Percentiles rank a stretch among this genome's conserved stretches.
phyloP scores from a whole-genome alignment of 2,797 vertebrate species.

The Brachymystax lenok region DNA sequence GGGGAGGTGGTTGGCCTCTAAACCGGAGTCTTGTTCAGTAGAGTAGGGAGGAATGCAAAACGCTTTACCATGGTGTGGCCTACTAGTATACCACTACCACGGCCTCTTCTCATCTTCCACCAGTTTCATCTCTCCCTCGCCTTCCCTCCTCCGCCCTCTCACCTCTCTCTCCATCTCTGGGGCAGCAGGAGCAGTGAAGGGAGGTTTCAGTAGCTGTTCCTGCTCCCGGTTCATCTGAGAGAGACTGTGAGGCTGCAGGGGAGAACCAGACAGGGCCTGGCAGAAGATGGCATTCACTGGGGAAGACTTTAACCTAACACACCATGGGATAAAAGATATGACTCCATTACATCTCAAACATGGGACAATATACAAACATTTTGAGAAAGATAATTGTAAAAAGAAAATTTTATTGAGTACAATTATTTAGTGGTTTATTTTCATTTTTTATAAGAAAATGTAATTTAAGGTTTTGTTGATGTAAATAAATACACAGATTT shows the following conservation, averaged over 20 bases:
- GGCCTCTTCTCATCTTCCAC: not conserved
- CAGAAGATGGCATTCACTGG: conserved; percentile 97
- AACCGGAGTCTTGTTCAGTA: not conserved
- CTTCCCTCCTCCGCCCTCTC: conserved; percentile 21
- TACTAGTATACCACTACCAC: not conserved
- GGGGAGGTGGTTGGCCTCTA: not conserved
- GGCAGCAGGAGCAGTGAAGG: conserved; percentile 71
- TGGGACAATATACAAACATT: too few relatives aligned
- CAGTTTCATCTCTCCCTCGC: too few relatives aligned
- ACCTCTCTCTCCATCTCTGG: conserved; percentile 60
- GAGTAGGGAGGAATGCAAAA: too few relatives aligned
- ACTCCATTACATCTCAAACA: not conserved
- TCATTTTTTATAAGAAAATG: too few relatives aligned
- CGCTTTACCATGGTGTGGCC: too few relatives aligned
- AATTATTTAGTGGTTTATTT: too few relatives aligned
- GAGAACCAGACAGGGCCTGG: conserved; percentile 91
- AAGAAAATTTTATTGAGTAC: too few relatives aligned
- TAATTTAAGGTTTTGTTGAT: too few relatives aligned
- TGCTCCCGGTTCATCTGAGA: conserved; percentile 87
- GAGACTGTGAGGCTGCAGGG: conserved; percentile 87
- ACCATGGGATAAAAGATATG: not conserved
- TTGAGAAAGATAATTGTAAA: too few relatives aligned
- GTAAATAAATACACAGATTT: too few relatives aligned
- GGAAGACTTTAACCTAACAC: conserved; percentile 91
- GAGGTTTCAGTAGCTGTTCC: conserved; percentile 85